A percentile compares a stretch with the other conserved stretches of the same genome.
phyloP scores from a whole-genome alignment of 2,113 vertebrate species.

The Acrocephalus arundinaceus region DNA sequence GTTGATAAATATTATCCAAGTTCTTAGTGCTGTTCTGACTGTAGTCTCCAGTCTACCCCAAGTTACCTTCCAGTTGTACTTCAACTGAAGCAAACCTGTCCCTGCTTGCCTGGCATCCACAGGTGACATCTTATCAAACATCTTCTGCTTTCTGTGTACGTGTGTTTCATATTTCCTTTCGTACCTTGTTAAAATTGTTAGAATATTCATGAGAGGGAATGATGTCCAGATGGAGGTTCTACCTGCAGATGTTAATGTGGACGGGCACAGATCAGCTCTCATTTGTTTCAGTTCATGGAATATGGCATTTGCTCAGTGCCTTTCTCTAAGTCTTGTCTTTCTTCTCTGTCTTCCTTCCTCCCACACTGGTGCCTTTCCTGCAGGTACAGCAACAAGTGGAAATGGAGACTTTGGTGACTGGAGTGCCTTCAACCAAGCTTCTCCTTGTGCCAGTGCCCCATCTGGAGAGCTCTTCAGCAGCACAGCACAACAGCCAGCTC shows the following conservation, averaged over 20 bases:
- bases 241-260: slow-evolving; percentile 89
- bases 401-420: slow-evolving; percentile 95
- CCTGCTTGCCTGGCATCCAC: slow-evolving; percentile 8
- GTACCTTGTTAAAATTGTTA: slow-evolving; percentile 76
- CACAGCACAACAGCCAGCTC: slow-evolving; percentile 67
- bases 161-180: slow-evolving; percentile 56
- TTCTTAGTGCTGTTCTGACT: background rate
- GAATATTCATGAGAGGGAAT: slow-evolving; percentile 85
- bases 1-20: background rate
- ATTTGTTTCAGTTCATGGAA: slow-evolving; percentile 80
- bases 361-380: background rate
- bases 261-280: slow-evolving; percentile 84
- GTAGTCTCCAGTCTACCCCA: background rate
- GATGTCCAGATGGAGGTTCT: slow-evolving; percentile 85
- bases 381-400: slow-evolving; percentile 77
- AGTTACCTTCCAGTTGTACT: slow-evolving; percentile 1
- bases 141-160: slow-evolving; percentile 8
- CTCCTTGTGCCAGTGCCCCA: slow-evolving; percentile 71
- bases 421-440: slow-evolving; percentile 90
- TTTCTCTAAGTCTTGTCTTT: slow-evolving; percentile 42
- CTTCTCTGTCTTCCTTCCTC: background rate
- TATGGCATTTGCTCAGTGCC: slow-evolving; percentile 48
- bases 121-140: slow-evolving; percentile 29
- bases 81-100: slow-evolving; percentile 23
- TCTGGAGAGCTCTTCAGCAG: slow-evolving; percentile 71